Conservation (phyloP, 2,113 vertebrate species). For the Oreochromis niloticus region DNA sequence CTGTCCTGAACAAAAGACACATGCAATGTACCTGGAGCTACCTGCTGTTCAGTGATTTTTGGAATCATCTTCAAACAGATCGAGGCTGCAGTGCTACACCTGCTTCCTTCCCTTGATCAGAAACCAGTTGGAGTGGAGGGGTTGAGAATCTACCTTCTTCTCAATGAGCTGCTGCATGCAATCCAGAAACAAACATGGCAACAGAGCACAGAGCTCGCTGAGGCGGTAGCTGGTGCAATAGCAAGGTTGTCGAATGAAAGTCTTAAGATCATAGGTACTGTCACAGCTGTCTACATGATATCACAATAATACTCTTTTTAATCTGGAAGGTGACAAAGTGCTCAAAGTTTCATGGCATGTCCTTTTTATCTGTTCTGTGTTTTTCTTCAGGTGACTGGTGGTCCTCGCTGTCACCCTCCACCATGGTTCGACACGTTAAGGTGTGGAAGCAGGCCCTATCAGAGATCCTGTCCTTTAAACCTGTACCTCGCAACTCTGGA, state of each 20-base stretch:
- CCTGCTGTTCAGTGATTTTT: not conserved
- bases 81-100: not conserved
- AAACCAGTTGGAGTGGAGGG: slow-evolving; percentile 30
- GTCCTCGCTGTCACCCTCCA: slow-evolving; percentile 18
- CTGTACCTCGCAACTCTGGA: not conserved
- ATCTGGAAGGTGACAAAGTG: not conserved
- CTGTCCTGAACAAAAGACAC: not conserved
- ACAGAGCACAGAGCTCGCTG: not conserved
- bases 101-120: slow-evolving; percentile 9
- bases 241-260: slow-evolving; percentile 3
- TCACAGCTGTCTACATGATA: too few species aligned
- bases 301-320: not conserved
- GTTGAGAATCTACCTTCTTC: slow-evolving; percentile 51
- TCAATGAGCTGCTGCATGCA: slow-evolving; percentile 42
- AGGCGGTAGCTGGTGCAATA: slow-evolving; percentile 24
- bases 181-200: not conserved
- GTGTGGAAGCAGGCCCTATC: slow-evolving; percentile 46
- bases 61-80: slow-evolving; percentile 2
- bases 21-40: not conserved
- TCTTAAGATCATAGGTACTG: slow-evolving; percentile 51
- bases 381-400: slow-evolving; percentile 38
- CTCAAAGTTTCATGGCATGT: rapidly evolving
- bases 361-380: rapidly evolving
- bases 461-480: not conserved
- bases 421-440: slow-evolving; percentile 14